Percentiles rank a stretch among this genome's conserved stretches.
Conservation (phyloP, 2,113 vertebrate species). For the Ophthalmolycus amberensis region DNA sequence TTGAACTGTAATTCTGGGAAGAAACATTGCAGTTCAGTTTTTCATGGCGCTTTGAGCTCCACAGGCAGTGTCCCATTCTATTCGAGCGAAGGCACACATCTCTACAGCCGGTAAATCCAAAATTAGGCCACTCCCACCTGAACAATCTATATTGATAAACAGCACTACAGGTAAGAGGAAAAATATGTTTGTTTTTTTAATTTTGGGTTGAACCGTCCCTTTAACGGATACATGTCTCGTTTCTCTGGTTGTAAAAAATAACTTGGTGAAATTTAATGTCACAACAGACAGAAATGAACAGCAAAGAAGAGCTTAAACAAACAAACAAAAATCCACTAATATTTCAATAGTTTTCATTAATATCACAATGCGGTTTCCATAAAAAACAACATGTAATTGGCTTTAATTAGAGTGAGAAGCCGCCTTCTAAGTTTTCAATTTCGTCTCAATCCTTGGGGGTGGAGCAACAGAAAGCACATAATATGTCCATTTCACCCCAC, state of each 20-base stretch:
- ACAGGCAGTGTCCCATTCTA: background rate
- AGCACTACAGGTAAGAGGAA: background rate
- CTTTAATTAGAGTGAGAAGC: background rate
- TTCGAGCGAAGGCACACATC: background rate
- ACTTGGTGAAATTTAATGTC: background rate
- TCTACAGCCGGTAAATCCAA: background rate
- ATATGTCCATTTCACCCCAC: background rate
- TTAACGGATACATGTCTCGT: background rate
- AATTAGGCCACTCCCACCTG: background rate
- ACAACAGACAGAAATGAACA: background rate
- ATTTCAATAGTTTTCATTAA: background rate
- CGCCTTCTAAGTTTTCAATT: background rate
- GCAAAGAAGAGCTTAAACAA: background rate
- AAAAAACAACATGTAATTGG: background rate
- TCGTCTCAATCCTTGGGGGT: background rate
- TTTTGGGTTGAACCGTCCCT: background rate
- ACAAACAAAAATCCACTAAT: background rate
- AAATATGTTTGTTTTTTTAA: background rate
- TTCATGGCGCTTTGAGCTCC: background rate
- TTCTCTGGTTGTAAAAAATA: constrained; percentile 1
- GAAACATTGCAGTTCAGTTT: background rate
- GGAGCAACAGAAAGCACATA: background rate
- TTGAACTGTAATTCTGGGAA: background rate
- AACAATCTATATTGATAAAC: background rate
- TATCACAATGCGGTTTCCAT: background rate